Evolutionary conservation across 2,888 invertebrate genomes (phyloP).

Genomic region (Sinodicranocentrus sp.): DNA sequence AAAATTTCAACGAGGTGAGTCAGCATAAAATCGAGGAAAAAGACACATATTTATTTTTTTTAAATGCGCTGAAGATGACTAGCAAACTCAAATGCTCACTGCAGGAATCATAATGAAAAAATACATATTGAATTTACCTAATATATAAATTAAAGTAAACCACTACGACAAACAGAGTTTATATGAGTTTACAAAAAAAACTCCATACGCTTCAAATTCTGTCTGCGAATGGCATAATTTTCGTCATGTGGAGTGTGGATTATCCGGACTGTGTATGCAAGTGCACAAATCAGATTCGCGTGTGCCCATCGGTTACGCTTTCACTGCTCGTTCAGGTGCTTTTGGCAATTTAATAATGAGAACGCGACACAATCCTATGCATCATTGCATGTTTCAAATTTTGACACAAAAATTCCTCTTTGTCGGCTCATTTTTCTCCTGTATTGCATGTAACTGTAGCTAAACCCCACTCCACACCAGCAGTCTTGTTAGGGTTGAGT

Average conservation of each 20-base stretch:
- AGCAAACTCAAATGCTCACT: not conserved
- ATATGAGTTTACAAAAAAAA: conserved; percentile 5
- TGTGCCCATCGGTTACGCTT: conserved; percentile 65
- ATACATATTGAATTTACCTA: not conserved
- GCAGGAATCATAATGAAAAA: not conserved
- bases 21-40: conserved; percentile 14
- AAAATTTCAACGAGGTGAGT: not conserved
- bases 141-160: no score
- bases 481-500: conserved; percentile 44
- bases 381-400: conserved; percentile 52
- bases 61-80: conserved; percentile 12
- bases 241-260: conserved; percentile 2
- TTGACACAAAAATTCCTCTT: conserved; percentile 47
- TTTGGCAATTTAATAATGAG: conserved; percentile 60
- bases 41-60: not conserved
- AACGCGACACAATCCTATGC: conserved; percentile 59
- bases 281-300: conserved; percentile 36
- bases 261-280: conserved; percentile 20
- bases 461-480: not conserved
- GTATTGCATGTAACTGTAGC: not conserved
- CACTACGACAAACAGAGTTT: not conserved
- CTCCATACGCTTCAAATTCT: no score
- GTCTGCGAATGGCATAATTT: no score
- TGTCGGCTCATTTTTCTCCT: conserved; percentile 38
- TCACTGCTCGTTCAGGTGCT: conserved; percentile 58